phyloP scores from a whole-genome alignment of 2,888 invertebrate genomes.

The Nezara viridula region DNA sequence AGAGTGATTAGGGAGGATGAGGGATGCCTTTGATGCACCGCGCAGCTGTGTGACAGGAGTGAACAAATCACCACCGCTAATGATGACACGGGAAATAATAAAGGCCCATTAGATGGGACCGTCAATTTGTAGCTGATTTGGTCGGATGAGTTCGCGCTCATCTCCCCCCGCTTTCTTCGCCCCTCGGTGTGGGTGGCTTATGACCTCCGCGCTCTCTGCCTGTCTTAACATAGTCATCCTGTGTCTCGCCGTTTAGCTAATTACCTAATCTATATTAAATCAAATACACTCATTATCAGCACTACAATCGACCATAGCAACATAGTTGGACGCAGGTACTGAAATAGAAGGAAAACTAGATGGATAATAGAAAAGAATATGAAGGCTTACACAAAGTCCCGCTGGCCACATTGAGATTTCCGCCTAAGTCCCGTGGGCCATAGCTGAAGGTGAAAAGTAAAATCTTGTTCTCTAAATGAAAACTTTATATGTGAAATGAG shows the following conservation, averaged over 20 bases:
- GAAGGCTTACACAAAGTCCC: too few species aligned
- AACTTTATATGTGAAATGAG: too few species aligned
- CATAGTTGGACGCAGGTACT: too few species aligned
- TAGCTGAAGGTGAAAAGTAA: too few species aligned
- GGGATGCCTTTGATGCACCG: conserved; percentile 31
- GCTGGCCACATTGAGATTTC: too few species aligned
- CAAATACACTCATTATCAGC: not conserved
- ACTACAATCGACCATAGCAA: too few species aligned
- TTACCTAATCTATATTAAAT: not conserved
- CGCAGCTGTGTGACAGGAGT: not conserved
- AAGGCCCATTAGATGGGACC: conserved; percentile 34
- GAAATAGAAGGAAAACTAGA: too few species aligned
- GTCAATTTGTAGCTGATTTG: conserved; percentile 41
- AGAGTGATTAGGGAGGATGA: conserved; percentile 47
- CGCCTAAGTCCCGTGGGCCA: too few species aligned
- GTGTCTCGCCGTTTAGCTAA: not conserved
- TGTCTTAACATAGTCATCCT: not conserved
- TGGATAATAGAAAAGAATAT: too few species aligned
- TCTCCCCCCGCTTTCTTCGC: not conserved
- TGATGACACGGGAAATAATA: conserved; percentile 49
- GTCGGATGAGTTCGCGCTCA: conserved; percentile 21
- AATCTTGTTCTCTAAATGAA: too few species aligned
- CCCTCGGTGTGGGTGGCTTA: not conserved
- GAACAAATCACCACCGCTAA: conserved; percentile 45
- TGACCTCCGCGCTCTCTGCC: not conserved